Evolutionary conservation across 2,888 invertebrate species (phyloP).

Genomic region (Ophion costatus): DNA sequence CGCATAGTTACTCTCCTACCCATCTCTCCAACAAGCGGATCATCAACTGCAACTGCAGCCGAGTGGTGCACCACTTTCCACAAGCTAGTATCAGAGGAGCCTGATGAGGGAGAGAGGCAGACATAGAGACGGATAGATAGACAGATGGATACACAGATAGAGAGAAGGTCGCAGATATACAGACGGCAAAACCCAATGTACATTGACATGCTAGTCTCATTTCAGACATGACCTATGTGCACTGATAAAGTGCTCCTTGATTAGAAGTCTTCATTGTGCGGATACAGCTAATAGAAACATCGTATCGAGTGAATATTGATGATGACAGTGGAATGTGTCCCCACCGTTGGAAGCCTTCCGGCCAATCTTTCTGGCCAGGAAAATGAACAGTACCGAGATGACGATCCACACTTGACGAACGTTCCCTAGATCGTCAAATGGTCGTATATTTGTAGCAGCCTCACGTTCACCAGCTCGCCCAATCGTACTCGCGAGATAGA

Average conservation of each 20-base stretch:
- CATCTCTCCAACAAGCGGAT: conserved; percentile 16
- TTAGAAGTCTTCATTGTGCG: conserved; percentile 45
- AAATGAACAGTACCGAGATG: not conserved
- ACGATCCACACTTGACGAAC: no score
- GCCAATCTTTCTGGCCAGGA: no score
- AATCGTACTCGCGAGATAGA: no score
- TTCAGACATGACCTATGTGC: conserved; percentile 32
- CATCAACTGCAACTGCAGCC: conserved; percentile 31
- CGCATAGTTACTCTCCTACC: not conserved
- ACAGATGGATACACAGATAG: not conserved
- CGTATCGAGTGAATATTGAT: conserved; percentile 38
- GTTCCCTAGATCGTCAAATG: no score
- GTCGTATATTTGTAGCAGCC: no score
- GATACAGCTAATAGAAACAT: conserved; percentile 25
- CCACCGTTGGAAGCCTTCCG: not conserved
- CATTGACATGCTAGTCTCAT: conserved; percentile 48
- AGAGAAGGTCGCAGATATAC: not conserved
- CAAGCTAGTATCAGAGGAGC: not conserved
- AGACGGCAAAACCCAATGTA: conserved; percentile 20
- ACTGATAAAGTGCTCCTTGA: conserved; percentile 52
- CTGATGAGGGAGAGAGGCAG: not conserved
- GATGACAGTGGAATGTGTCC: not conserved
- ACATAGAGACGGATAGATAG: not conserved
- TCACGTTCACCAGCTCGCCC: no score
- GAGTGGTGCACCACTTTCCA: conserved; percentile 22